Evolutionary conservation across 2,888 invertebrate genomes (phyloP).

Genomic region (Phyto melanocephala): DNA sequence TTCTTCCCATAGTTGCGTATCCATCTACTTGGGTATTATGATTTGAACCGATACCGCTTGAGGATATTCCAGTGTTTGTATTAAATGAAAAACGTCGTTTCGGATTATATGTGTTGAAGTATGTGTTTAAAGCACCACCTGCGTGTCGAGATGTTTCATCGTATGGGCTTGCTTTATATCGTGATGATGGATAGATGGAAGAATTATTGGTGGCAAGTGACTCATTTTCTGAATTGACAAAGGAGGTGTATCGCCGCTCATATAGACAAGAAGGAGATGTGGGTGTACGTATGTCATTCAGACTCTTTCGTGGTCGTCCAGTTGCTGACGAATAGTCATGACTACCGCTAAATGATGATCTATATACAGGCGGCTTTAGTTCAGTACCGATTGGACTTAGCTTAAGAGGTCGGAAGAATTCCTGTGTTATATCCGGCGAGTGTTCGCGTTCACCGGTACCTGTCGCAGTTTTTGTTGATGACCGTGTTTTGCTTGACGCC

Average conservation of each 20-base stretch:
- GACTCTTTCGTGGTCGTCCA: conserved; percentile 74
- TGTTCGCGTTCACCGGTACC: conserved; percentile 69
- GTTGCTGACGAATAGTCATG: conserved; percentile 69
- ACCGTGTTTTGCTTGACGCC: conserved; percentile 70
- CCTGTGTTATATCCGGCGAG: conserved; percentile 76
- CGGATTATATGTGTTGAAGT: conserved; percentile 77
- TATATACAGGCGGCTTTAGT: conserved; percentile 75
- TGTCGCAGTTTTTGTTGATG: conserved; percentile 69
- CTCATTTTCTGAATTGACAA: conserved; percentile 69
- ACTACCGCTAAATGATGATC: conserved; percentile 66
- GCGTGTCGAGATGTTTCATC: conserved; percentile 65
- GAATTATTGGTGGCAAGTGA: conserved; percentile 58
- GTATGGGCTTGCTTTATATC: conserved; percentile 71
- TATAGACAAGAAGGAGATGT: conserved; percentile 74
- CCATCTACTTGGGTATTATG: conserved; percentile 71
- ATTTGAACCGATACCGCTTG: conserved; percentile 68
- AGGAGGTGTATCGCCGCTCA: conserved; percentile 70
- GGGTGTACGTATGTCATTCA: conserved; percentile 73
- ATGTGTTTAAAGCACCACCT: conserved; percentile 65
- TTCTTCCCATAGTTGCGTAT: conserved; percentile 78
- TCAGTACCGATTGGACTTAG: conserved; percentile 76
- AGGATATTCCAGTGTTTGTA: conserved; percentile 68
- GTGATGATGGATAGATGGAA: conserved; percentile 66
- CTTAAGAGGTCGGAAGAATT: conserved; percentile 76
- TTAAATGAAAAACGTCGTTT: conserved; percentile 77